phyloP scores from a whole-genome alignment of 2,797 vertebrate genomes.

The Rhynchotus rufescens region DNA sequence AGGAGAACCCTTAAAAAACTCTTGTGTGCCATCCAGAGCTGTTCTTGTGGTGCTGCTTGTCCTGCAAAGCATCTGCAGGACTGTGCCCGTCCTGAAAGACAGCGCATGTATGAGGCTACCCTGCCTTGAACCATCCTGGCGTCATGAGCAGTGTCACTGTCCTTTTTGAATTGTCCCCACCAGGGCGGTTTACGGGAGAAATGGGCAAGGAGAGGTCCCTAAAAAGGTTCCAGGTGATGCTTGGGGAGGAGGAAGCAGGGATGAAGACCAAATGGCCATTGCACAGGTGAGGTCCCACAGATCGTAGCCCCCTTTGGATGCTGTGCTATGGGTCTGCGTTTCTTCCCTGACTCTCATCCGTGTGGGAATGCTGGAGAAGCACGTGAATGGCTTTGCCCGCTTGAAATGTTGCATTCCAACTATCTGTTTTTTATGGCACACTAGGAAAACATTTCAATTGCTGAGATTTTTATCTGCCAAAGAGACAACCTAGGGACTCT shows the following conservation, averaged over 20 bases:
- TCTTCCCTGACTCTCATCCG: neutral
- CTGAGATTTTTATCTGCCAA: neutral
- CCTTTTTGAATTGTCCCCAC: neutral
- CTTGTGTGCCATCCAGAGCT: neutral
- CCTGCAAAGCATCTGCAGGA: neutral
- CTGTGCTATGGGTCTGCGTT: neutral
- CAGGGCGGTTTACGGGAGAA: neutral
- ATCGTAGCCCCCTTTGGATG: neutral
- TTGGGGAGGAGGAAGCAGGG: neutral
- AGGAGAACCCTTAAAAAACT: neutral
- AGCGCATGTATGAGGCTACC: neutral
- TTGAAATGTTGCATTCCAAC: neutral
- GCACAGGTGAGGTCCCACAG: rapidly evolving
- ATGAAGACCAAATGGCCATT: neutral
- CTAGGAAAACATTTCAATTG: neutral
- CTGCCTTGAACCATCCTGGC: neutral
- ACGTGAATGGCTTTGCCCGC: neutral
- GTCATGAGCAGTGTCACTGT: neutral
- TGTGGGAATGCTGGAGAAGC: neutral
- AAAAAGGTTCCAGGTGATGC: neutral
- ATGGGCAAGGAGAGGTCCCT: neutral
- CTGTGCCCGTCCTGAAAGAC: neutral
- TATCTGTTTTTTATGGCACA: neutral
- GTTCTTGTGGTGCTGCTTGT: neutral
- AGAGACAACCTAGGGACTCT: neutral